Evolutionary conservation across 2,113 vertebrate genomes (phyloP), one percentile per base, ranked within the genome.

Genomic region (Gnathonemus longibarbis): DNA sequence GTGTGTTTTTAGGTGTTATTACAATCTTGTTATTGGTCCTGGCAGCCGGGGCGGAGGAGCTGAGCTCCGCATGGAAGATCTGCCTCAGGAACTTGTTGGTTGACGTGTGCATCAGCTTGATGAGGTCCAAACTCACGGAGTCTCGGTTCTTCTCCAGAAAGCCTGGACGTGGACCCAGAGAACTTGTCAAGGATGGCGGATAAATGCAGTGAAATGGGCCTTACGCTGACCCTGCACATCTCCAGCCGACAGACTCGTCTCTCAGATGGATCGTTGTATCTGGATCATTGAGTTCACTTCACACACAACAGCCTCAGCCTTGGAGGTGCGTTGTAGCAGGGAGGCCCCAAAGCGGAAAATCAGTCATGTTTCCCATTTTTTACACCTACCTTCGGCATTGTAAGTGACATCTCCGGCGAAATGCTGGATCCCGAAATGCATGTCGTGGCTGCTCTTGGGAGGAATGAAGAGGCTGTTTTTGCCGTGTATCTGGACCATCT

Each of bases 91-190:
- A 97, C 91, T 97, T 97, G 94, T 96, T 99, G 93, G 93, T 93
- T 13, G 98, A 99, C 6, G 95, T 97, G 88, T 97, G 93, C 92
- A 99, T 93, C 92, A 98, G 91, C 39, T 95, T 93, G 66, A 99
- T 95, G 89, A 99, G 92, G 48, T 98, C 97, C 77, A 94, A 90
- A 92, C 97, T 99, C 90, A 99, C 91, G 2, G 96, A 91, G 17
- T 99, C 98, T 24, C 98, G 96, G 91, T 99, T 99, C 92, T 99
- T 99, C 93, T 99, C 98, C 92, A 99, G 95, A 92, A 99, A 99
- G 91, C 97, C 98, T 99, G 7, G 15, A 90, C 8, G 80, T 13
- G 90, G 49, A 91, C 0, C 70, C 42, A 91, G 39, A 24, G 8
- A 50, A 45, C 48, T 15, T 5, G 2, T n/a, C 31, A 77, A 80